These are phyloP conservation scores for Popillia japonica DNA, from an alignment of 1,140 invertebrate species.

Conservation along the genomic window DNA sequence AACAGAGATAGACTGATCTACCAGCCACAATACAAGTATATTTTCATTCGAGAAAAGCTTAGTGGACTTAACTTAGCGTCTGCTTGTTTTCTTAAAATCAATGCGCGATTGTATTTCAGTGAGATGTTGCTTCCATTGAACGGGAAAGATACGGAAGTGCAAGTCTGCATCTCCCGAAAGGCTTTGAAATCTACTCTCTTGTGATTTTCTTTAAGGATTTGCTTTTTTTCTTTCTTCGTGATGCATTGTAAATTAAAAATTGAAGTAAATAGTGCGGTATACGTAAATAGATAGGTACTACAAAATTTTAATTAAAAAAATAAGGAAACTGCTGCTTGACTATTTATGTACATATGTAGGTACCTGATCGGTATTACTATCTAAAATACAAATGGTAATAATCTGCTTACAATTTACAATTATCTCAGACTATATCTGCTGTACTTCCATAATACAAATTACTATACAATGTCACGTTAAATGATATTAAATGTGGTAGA, in stretches of 20 bases:
- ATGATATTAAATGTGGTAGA: too few relatives aligned
- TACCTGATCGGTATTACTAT: too few relatives aligned
- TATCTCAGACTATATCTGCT: too few relatives aligned
- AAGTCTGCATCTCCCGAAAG: not conserved
- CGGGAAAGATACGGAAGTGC: not conserved
- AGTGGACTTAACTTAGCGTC: not conserved
- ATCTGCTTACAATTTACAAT: too few relatives aligned
- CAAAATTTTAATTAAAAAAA: too few relatives aligned
- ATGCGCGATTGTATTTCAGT: conserved; percentile 4
- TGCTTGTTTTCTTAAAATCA: not conserved
- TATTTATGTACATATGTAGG: too few relatives aligned
- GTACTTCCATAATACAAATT: too few relatives aligned
- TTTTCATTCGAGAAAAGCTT: not conserved
- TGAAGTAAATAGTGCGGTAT: not conserved
- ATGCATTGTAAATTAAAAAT: not conserved
- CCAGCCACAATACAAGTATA: not conserved
- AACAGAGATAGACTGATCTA: not conserved
- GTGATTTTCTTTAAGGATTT: not conserved
- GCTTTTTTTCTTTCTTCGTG: not conserved
- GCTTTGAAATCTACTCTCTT: conserved; percentile 1
- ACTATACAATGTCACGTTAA: too few relatives aligned
- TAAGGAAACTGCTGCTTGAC: too few relatives aligned
- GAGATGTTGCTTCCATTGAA: not conserved
- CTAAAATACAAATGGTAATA: too few relatives aligned
- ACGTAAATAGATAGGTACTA: not conserved